Conservation (phyloP, 2,113 vertebrate species). For the Phalacrocorax brasilianus region DNA sequence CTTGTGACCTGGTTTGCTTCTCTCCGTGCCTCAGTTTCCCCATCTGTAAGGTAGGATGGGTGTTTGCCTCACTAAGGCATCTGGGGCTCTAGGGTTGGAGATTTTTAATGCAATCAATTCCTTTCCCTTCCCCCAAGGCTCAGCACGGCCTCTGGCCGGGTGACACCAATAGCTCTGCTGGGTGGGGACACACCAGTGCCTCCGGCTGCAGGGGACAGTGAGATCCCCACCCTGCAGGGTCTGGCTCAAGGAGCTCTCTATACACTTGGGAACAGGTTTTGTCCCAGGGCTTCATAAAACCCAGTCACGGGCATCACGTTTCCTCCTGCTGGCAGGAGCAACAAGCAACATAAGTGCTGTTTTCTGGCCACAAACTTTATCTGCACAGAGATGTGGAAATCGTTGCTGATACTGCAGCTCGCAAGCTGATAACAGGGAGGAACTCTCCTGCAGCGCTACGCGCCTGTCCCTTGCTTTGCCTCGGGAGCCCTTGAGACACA, state of each 20-base stretch:
- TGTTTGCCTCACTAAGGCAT: background rate
- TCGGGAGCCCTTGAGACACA: accelerated
- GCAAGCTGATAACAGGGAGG: accelerated
- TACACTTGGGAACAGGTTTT: background rate
- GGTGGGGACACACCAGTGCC: background rate
- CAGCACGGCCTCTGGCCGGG: accelerated
- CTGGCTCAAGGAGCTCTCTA: background rate
- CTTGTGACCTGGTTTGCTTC: accelerated
- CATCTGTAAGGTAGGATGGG: accelerated
- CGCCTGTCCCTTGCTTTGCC: background rate
- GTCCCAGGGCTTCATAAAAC: background rate
- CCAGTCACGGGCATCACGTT: accelerated
- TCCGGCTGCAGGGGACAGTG: accelerated
- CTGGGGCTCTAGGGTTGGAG: background rate
- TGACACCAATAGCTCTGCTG: background rate
- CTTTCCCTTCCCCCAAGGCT: background rate
- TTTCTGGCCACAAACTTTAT: background rate
- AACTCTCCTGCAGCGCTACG: accelerated
- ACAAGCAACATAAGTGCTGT: accelerated
- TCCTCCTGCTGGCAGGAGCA: background rate
- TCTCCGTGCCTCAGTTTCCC: background rate
- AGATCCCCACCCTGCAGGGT: background rate
- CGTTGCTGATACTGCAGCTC: background rate
- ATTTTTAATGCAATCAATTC: accelerated
- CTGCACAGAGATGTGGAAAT: background rate